Conservation (phyloP, 2,888 invertebrate species). For the Ptycholaimellus sp. region DNA sequence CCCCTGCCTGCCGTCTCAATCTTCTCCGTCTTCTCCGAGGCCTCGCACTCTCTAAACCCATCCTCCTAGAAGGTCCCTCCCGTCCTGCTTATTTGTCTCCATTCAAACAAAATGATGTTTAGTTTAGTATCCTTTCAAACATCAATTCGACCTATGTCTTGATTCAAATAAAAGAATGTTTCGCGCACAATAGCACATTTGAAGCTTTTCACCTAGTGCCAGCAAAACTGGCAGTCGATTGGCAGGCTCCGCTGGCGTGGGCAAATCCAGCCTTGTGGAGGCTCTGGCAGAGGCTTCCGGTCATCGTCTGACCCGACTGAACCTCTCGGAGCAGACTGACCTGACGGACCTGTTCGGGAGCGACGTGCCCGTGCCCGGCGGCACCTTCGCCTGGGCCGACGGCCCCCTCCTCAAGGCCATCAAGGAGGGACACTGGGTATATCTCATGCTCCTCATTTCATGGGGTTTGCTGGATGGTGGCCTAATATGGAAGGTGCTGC, state of each 20-base stretch:
- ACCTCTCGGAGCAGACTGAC: constrained; percentile 95
- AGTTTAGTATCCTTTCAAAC: too few species aligned
- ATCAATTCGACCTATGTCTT: too few species aligned
- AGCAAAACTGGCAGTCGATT: too few species aligned
- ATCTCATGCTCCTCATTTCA: too few species aligned
- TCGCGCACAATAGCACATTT: too few species aligned
- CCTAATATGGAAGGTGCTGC: too few species aligned
- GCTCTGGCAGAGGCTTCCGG: constrained; percentile 63
- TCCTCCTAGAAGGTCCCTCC: constrained; percentile 53
- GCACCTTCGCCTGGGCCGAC: constrained; percentile 80
- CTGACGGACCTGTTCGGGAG: constrained; percentile 90
- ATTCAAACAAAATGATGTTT: too few species aligned
- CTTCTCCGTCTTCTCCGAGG: constrained; percentile 59
- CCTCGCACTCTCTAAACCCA: constrained; percentile 50
- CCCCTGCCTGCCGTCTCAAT: constrained; percentile 40
- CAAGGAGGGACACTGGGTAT: constrained; percentile 75
- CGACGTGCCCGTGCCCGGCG: constrained; percentile 72
- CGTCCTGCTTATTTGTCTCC: too few species aligned
- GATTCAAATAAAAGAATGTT: too few species aligned
- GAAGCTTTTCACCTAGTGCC: too few species aligned
- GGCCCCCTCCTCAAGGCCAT: constrained; percentile 79
- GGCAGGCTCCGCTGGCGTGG: constrained; percentile 83
- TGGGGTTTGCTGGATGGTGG: too few species aligned
- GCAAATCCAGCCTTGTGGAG: constrained; percentile 78
- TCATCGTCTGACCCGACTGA: constrained; percentile 63